Conservation (phyloP, 2,888 invertebrate genomes). For the Himalopsyche anomala region DNA sequence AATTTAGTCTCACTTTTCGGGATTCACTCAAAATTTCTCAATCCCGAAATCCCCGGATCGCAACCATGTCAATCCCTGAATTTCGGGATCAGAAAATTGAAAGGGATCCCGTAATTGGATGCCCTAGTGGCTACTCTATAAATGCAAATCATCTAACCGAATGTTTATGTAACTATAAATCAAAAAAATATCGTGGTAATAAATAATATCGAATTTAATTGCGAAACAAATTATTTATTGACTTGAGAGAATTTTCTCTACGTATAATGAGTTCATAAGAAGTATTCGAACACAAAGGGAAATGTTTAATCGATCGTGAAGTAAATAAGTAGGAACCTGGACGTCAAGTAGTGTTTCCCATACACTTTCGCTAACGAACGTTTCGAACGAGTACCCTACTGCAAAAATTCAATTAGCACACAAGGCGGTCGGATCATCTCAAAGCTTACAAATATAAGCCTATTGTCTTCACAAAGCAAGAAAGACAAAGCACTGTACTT, state of each 20-base stretch:
- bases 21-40: too few species aligned
- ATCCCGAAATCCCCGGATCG: too few species aligned
- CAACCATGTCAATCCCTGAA: too few species aligned
- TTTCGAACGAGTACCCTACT: background rate
- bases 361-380: background rate
- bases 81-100: too few species aligned
- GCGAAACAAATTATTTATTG: background rate
- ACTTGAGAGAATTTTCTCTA: too few species aligned
- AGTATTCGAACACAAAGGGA: background rate
- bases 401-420: conserved; percentile 34
- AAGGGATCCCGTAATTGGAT: too few species aligned
- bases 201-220: too few species aligned
- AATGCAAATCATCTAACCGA: too few species aligned
- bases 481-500: conserved; percentile 23
- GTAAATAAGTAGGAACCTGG: background rate
- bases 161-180: too few species aligned
- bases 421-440: conserved; percentile 26
- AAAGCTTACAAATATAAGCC: conserved; percentile 30
- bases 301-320: background rate
- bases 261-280: background rate
- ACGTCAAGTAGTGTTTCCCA: background rate
- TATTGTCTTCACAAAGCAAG: conserved; percentile 21
- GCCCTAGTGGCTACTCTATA: too few species aligned
- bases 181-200: too few species aligned
- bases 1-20: too few species aligned